These are phyloP conservation scores for Leptarthrus brevirostris DNA, from an alignment of 2,888 invertebrate species.

Conservation along the genomic window DNA sequence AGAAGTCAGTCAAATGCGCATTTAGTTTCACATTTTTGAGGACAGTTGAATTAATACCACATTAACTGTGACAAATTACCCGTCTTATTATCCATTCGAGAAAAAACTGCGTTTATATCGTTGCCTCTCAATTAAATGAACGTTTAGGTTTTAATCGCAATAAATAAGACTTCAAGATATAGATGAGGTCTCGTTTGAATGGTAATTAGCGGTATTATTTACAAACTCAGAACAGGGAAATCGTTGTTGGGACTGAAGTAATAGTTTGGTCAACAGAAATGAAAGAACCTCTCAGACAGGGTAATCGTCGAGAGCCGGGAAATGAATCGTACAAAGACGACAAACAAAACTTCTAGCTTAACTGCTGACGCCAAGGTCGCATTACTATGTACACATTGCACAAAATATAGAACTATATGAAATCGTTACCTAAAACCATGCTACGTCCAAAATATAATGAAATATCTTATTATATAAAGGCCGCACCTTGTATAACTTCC, in stretches of 20 bases:
- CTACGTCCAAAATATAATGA: not conserved
- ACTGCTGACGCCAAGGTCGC: conserved; percentile 21
- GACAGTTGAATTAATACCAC: conserved; percentile 39
- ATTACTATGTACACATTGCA: not conserved
- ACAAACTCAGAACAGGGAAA: conserved; percentile 46
- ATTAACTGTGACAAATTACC: conserved; percentile 43
- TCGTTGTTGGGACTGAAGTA: not conserved
- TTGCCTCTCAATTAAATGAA: conserved; percentile 45
- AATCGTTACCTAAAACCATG: not conserved
- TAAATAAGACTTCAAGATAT: conserved; percentile 42
- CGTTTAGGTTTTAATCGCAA: conserved; percentile 41
- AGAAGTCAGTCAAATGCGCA: no score
- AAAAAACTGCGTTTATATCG: conserved; percentile 39
- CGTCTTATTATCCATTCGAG: conserved; percentile 31
- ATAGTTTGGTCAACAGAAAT: not conserved
- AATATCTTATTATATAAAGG: not conserved
- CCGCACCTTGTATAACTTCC: not conserved
- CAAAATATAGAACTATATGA: not conserved
- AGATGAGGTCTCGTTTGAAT: conserved; percentile 39
- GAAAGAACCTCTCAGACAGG: conserved; percentile 4
- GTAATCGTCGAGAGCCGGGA: conserved; percentile 13
- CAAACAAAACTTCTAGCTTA: conserved; percentile 27
- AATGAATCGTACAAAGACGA: conserved; percentile 17
- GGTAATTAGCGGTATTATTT: conserved; percentile 46
- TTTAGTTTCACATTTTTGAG: no score